These are phyloP conservation scores for Pseudochirops cupreus DNA, from an alignment of 2,797 vertebrate genomes.

Conservation along the genomic window DNA sequence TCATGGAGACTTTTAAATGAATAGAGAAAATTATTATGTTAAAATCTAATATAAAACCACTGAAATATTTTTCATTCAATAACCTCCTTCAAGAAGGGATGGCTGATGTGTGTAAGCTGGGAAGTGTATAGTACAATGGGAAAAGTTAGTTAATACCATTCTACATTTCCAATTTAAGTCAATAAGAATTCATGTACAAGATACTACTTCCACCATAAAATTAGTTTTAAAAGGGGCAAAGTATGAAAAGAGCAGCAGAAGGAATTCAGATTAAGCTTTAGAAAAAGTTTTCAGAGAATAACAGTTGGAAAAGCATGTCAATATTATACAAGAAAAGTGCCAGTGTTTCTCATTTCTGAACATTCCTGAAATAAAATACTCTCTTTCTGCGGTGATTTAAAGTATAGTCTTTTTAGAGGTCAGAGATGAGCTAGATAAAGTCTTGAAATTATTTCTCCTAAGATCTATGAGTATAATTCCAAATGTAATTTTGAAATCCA, in stretches of 20 bases:
- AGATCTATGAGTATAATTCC: conserved; percentile 33
- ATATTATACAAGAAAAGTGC: background rate
- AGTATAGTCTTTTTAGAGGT: conserved; percentile 13
- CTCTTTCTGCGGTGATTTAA: conserved; percentile 5
- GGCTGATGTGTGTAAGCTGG: background rate
- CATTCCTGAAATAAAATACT: conserved; percentile 15
- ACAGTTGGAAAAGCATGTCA: background rate
- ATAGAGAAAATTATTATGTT: conserved; percentile 65
- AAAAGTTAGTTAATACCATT: conserved; percentile 28
- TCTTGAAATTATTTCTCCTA: conserved; percentile 21
- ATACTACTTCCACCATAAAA: conserved; percentile 7
- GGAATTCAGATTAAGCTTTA: conserved; percentile 22
- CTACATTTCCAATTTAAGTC: conserved; percentile 1
- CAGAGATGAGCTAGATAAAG: conserved; percentile 39
- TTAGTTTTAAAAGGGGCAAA: conserved; percentile 23
- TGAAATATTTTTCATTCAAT: background rate
- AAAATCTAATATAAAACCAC: conserved; percentile 64
- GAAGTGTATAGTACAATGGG: conserved; percentile 33
- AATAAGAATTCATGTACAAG: background rate
- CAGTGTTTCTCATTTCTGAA: background rate
- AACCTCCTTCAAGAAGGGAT: background rate
- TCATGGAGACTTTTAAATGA: conserved; percentile 59
- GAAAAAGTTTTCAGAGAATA: conserved; percentile 24
- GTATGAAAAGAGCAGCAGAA: background rate
- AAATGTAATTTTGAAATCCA: conserved; percentile 49